phyloP scores from a whole-genome alignment of 2,113 vertebrate species.

The Albula goreensis region DNA sequence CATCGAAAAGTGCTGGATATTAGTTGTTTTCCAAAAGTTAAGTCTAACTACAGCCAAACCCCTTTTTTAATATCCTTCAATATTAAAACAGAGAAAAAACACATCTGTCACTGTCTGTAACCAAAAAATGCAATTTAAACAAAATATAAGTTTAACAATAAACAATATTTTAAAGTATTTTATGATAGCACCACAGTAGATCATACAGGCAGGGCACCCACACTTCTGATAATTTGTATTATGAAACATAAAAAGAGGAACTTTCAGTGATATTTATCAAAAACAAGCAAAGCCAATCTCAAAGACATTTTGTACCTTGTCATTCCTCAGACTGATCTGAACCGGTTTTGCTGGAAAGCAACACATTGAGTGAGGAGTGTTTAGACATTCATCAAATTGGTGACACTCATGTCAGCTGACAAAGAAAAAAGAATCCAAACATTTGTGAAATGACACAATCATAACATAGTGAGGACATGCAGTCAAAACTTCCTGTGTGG shows the following conservation, averaged over 20 bases:
- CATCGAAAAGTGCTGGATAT: not conserved
- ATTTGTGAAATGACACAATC: not conserved
- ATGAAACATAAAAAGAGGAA: not conserved
- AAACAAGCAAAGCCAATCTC: not conserved
- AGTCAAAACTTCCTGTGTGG: not conserved
- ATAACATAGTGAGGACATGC: not conserved
- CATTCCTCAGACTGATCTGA: not conserved
- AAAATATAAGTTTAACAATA: not conserved
- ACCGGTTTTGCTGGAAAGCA: conserved; percentile 2
- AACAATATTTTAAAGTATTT: not conserved
- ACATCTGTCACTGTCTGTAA: not conserved
- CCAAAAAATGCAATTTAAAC: not conserved
- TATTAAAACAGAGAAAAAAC: not conserved
- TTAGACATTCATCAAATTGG: conserved; percentile 9
- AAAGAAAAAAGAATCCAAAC: not conserved
- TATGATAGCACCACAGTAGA: not conserved
- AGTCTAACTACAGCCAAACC: not conserved
- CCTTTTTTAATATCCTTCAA: not conserved
- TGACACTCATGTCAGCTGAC: conserved; percentile 1
- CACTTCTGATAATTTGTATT: not conserved
- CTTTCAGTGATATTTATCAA: not conserved
- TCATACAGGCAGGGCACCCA: not conserved
- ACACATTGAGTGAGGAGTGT: not conserved
- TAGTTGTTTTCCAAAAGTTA: not conserved
- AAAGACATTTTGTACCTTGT: not conserved